These are phyloP conservation scores for Phalera bucephala DNA, from an alignment of 2,888 invertebrate genomes.

Conservation along the genomic window DNA sequence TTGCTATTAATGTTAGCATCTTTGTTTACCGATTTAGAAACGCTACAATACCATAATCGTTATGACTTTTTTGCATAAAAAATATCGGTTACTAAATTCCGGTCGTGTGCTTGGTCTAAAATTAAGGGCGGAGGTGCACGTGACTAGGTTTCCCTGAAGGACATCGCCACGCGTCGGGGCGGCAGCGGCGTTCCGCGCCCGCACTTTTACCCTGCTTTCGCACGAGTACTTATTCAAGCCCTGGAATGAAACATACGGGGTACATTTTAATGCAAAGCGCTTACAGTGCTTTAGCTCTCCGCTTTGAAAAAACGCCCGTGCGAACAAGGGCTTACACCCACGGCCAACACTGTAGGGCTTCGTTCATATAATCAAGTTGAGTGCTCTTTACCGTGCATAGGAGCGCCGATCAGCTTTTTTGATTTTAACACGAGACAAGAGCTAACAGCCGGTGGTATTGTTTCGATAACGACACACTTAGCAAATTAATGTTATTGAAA, in stretches of 20 bases:
- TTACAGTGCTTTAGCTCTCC: too few species aligned
- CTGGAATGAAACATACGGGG: too few species aligned
- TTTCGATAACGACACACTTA: conserved; percentile 62
- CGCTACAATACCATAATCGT: too few species aligned
- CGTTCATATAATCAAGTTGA: conserved; percentile 81
- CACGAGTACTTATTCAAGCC: too few species aligned
- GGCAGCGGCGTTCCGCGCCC: conserved; percentile 18
- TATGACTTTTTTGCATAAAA: too few species aligned
- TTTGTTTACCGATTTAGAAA: too few species aligned
- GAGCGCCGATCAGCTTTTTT: conserved; percentile 67
- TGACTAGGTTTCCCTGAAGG: conserved; percentile 55
- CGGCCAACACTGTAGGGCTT: conserved; percentile 46
- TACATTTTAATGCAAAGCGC: too few species aligned
- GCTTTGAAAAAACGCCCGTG: not conserved
- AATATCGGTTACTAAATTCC: not conserved
- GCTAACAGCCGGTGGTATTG: conserved; percentile 33
- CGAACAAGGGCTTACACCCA: conserved; percentile 25
- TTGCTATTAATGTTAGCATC: too few species aligned
- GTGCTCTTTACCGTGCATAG: conserved; percentile 66
- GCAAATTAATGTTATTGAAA: conserved; percentile 46
- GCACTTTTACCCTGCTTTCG: too few species aligned
- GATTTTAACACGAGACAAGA: conserved; percentile 64
- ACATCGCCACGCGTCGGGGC: conserved; percentile 41
- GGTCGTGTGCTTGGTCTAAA: conserved; percentile 48
- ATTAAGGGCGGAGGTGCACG: conserved; percentile 56